Evolutionary conservation across 2,113 vertebrate genomes (phyloP).

Genomic region (Speoplatyrhinus poulsoni): DNA sequence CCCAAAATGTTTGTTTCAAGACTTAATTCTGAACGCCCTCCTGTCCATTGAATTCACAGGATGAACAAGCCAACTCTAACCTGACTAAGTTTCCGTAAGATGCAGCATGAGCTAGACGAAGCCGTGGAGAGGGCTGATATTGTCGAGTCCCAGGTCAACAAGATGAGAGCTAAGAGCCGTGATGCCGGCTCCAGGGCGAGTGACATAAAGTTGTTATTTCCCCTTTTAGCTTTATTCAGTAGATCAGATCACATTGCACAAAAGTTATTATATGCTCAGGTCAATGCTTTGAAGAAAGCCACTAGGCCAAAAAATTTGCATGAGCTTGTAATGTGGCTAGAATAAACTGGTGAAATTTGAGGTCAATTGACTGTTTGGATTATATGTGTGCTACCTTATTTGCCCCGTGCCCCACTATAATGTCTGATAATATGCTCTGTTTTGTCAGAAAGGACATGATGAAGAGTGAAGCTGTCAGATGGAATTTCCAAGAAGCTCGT

Average conservation of each 20-base stretch:
- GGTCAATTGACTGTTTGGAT: no score
- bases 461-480: slow-evolving; percentile 59
- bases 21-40: not conserved
- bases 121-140: no score
- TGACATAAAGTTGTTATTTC: not conserved
- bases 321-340: no score
- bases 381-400: no score
- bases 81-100: slow-evolving; percentile 69
- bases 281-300: no score
- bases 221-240: not conserved
- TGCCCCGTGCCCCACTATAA: no score
- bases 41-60: slow-evolving; percentile 45
- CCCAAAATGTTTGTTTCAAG: not conserved
- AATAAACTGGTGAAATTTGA: no score
- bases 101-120: slow-evolving; percentile 69
- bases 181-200: slow-evolving; percentile 56
- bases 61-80: slow-evolving; percentile 73
- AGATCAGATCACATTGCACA: not conserved
- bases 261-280: not conserved
- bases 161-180: no score
- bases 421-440: slow-evolving; percentile 5
- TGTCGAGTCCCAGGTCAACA: no score
- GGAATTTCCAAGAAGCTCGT: not conserved
- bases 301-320: no score
- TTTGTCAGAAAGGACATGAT: slow-evolving; percentile 71